phyloP scores from a whole-genome alignment of 2,888 invertebrate species.

The Yponomeuta cagnagella region DNA sequence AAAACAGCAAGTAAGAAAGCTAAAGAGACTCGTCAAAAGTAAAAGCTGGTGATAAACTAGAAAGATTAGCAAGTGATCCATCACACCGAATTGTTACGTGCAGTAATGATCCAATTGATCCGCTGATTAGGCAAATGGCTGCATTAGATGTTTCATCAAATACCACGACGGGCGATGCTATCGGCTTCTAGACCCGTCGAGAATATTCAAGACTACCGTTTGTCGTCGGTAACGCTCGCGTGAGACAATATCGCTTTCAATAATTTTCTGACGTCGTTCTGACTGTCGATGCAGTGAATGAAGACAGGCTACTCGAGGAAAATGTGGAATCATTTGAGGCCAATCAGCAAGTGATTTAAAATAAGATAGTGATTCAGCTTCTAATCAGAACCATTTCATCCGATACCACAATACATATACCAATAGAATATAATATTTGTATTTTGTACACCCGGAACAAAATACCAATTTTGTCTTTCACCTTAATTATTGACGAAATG shows the following conservation, averaged over 20 bases:
- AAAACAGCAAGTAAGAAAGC: neutral
- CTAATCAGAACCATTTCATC: too few relatives aligned
- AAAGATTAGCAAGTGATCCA: neutral
- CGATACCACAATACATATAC: too few relatives aligned
- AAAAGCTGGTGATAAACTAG: neutral
- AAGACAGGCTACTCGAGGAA: too few relatives aligned
- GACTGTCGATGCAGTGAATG: too few relatives aligned
- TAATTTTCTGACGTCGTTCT: too few relatives aligned
- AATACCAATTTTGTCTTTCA: too few relatives aligned
- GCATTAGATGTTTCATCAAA: constrained; percentile 4
- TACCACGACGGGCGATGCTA: neutral
- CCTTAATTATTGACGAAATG: too few relatives aligned
- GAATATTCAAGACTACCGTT: neutral
- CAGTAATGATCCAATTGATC: constrained; percentile 17
- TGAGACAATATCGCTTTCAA: neutral
- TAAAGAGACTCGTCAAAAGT: neutral
- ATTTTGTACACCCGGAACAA: too few relatives aligned
- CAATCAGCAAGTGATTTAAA: too few relatives aligned
- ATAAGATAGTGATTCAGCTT: too few relatives aligned
- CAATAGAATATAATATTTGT: too few relatives aligned
- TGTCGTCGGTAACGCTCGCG: neutral
- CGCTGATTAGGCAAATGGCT: constrained; percentile 5
- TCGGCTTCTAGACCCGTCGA: neutral
- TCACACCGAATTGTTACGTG: constrained; percentile 19
- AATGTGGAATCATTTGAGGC: too few relatives aligned